A percentile compares a stretch with the other conserved stretches of the same genome.
Evolutionary conservation across 2,113 vertebrate genomes (phyloP).

Genomic region (Cololabis saira): DNA sequence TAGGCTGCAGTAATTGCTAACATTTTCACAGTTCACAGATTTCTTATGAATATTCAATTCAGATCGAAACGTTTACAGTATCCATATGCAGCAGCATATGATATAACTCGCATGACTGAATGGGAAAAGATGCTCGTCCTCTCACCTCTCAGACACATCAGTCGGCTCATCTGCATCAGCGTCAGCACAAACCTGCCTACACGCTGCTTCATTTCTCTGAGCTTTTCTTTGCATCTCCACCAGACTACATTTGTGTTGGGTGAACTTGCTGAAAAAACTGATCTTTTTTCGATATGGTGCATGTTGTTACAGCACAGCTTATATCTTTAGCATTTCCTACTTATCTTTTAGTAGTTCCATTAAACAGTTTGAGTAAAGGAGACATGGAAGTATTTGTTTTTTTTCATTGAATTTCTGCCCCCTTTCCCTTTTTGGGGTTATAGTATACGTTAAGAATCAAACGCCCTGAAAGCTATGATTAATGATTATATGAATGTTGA

Average conservation of each 20-base stretch:
- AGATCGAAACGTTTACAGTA: slow-evolving; percentile 5
- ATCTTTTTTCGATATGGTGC: background rate
- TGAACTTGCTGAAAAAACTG: background rate
- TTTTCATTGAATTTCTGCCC: slow-evolving; percentile 4
- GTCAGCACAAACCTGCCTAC: too few species aligned
- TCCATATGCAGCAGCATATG: slow-evolving; percentile 5
- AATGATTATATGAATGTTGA: slow-evolving; percentile 7
- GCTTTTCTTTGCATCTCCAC: background rate
- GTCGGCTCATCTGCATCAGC: background rate
- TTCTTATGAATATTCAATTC: too few species aligned
- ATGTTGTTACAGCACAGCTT: background rate
- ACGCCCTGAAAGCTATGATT: background rate
- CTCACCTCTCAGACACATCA: slow-evolving; percentile 2
- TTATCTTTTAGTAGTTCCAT: background rate
- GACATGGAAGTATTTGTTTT: background rate
- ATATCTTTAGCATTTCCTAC: background rate
- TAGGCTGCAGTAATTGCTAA: too few species aligned
- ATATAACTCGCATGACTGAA: background rate
- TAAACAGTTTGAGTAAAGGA: background rate
- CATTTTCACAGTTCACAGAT: too few species aligned
- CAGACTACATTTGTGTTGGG: background rate
- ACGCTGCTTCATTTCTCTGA: background rate
- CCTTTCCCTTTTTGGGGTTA: slow-evolving; percentile 3
- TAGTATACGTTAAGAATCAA: background rate
- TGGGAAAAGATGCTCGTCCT: slow-evolving; percentile 14